phyloP scores from a whole-genome alignment of 2,113 vertebrate genomes.

The Pygathrix nemaeus region DNA sequence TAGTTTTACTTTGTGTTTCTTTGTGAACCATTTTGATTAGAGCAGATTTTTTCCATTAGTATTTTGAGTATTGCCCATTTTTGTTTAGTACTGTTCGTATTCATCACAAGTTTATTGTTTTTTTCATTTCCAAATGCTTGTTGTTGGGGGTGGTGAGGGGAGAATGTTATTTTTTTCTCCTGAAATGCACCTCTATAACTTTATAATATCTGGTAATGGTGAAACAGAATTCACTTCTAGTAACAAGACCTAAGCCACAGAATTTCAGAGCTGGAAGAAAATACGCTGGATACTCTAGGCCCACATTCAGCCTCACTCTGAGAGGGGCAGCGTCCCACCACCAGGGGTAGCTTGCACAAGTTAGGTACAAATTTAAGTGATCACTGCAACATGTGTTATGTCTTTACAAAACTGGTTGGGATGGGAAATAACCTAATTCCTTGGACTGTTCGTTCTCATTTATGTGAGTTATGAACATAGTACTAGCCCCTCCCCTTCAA shows the following conservation, averaged over 20 bases:
- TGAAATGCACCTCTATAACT: not conserved
- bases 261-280: not conserved
- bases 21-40: slow-evolving; percentile 16
- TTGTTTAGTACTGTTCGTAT: not conserved
- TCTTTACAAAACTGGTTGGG: not conserved
- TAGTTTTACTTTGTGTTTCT: slow-evolving; percentile 23
- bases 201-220: not conserved
- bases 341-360: not conserved
- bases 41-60: not conserved
- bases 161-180: not conserved
- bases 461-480: not conserved
- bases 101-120: not conserved
- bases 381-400: not conserved
- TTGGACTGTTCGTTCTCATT: not conserved
- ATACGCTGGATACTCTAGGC: not conserved
- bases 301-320: not conserved
- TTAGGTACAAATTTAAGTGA: not conserved
- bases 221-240: slow-evolving; percentile 8
- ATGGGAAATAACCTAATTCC: not conserved
- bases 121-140: not conserved
- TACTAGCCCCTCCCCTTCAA: not conserved
- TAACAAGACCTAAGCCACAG: not conserved
- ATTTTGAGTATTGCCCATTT: not conserved
- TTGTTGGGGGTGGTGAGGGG: too few species aligned
- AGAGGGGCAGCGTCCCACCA: not conserved